These are phyloP conservation scores for Falcaria lacertinaria DNA, from an alignment of 2,888 invertebrate species.

Conservation along the genomic window DNA sequence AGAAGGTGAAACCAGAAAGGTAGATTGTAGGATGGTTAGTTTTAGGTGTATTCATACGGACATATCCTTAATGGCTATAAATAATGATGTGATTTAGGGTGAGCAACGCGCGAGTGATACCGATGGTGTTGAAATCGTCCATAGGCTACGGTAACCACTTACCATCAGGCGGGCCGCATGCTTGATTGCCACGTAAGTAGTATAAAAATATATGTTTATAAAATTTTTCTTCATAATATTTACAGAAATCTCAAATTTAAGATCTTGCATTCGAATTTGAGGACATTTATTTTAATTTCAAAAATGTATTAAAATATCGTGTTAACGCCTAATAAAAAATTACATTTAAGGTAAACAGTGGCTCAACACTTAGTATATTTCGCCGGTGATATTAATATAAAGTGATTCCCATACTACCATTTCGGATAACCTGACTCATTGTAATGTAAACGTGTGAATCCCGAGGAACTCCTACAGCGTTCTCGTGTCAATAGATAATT, in stretches of 20 bases:
- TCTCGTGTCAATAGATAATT: conserved; percentile 5
- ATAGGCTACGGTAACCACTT: too few species aligned
- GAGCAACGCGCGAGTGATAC: too few species aligned
- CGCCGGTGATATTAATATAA: conserved; percentile 19
- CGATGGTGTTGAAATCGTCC: too few species aligned
- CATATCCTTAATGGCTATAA: too few species aligned
- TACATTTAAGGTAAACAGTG: conserved; percentile 28
- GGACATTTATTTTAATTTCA: conserved; percentile 5
- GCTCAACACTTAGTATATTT: conserved; percentile 19
- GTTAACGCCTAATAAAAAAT: conserved; percentile 26
- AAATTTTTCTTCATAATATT: too few species aligned
- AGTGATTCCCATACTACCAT: conserved; percentile 14
- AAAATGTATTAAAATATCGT: conserved; percentile 33
- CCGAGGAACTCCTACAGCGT: conserved; percentile 7
- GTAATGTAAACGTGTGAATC: conserved; percentile 16
- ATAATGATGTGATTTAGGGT: too few species aligned
- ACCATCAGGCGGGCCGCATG: too few species aligned
- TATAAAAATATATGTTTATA: too few species aligned
- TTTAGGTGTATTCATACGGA: too few species aligned
- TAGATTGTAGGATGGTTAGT: too few species aligned
- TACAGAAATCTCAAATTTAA: conserved; percentile 8
- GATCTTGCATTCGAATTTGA: conserved; percentile 7
- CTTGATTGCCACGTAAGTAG: too few species aligned
- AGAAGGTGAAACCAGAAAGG: too few species aligned
- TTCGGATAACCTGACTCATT: conserved; percentile 29